Evolutionary conservation across 2,113 vertebrate genomes (phyloP), one percentile per base, ranked within the genome.

Genomic region (Muntiacus muntjak): DNA sequence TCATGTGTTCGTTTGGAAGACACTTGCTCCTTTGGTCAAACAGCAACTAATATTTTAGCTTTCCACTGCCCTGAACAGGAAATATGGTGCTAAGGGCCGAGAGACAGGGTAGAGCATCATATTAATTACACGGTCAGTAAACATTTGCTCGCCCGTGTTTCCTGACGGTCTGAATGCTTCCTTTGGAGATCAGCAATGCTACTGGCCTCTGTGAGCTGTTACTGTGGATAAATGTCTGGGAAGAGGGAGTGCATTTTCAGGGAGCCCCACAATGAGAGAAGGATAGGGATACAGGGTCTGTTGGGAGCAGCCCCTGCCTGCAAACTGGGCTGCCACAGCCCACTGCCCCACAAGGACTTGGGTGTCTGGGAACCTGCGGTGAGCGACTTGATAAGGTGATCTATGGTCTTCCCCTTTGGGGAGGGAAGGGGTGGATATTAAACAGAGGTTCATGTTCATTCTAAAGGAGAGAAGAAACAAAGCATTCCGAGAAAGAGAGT

Each of bases 91-190:
- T 98, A 99, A 99, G 99, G 99, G 99, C 99, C 95, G 98, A 98
- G 98, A 99, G 99, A 99, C 99, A 99, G 99, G 99, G 99, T 99
- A 99, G 99, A 98, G 99, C 99, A 99, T 99, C 98, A 95, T 99
- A 99, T 99, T 99, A 99, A 99, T 99, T 99, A 99, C 99, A 99
- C 98, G 99, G 99, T 99, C 99, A 98, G 99, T 99, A 99, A 99
- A 99, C 99, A 99, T 98, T 99, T 99, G 99, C 98, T 99, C 98
- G 99, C 98, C 99, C 98, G 96, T 98, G 98, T 99, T 99, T 99
- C 99, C 98, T 99, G 97, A 95, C 91, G 95, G 99, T 98, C 99
- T 99, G 99, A 99, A 98, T 97, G 98, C 98, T 99, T 99, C 99
- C 99, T 99, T 96, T 97, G 92, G 95, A 97, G 85, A 90, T 98